A percentile compares a stretch with the other conserved stretches of the same genome.
These are phyloP conservation scores for Triplophysa dalaica DNA, from an alignment of 2,113 vertebrate genomes.

Conservation along the genomic window DNA sequence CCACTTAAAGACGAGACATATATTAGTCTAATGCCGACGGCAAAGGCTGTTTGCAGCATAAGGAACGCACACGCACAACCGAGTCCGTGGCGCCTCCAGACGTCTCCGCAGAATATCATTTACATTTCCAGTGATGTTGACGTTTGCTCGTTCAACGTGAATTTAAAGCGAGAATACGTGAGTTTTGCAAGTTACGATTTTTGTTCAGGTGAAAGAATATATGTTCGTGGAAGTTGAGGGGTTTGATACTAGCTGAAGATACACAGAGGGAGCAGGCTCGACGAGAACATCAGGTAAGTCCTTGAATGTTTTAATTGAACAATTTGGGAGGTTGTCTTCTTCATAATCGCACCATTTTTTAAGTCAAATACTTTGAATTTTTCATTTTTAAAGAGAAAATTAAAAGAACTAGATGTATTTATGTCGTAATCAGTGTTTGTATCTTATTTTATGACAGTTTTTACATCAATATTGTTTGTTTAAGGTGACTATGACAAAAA, in stretches of 20 bases:
- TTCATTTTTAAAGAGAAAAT: background rate
- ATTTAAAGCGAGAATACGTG: background rate
- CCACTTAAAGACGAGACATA: constrained; percentile 43
- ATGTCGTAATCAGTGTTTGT: too few species aligned
- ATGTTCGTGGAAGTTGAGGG: background rate
- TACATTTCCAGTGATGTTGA: constrained; percentile 12
- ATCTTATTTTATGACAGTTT: background rate
- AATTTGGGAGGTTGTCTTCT: too few species aligned
- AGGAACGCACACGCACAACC: background rate
- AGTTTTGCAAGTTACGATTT: background rate
- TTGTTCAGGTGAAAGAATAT: background rate
- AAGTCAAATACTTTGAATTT: too few species aligned
- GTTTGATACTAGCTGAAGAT: background rate
- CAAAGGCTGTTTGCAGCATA: constrained; percentile 24
- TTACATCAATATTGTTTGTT: background rate
- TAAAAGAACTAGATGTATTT: background rate
- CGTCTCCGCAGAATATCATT: constrained; percentile 13
- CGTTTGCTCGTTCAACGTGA: background rate
- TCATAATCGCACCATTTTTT: background rate
- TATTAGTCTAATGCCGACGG: constrained; percentile 46
- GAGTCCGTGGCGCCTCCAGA: background rate
- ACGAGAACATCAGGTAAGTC: constrained; percentile 24
- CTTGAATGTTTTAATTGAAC: too few species aligned
- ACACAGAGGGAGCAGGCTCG: too few species aligned
- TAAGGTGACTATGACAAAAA: background rate